phyloP scores from a whole-genome alignment of 2,888 invertebrate species.

The Lepidochitona cinerea region DNA sequence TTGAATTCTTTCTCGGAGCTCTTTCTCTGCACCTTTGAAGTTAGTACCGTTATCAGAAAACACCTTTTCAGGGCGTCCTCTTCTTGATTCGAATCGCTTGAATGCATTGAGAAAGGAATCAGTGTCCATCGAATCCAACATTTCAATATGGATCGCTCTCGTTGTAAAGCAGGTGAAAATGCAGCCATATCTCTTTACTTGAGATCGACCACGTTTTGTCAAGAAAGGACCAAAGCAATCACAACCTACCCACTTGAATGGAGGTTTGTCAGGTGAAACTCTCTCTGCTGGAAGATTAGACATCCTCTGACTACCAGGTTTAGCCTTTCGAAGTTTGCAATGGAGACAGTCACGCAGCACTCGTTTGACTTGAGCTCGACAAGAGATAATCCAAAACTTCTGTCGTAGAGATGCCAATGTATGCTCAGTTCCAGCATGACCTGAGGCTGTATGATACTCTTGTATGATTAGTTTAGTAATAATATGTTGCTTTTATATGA shows the following conservation, averaged over 20 bases:
- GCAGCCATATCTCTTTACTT: conserved; percentile 21
- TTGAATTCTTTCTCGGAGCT: too few species aligned
- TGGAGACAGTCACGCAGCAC: not conserved
- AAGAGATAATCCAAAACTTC: conserved; percentile 10
- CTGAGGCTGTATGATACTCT: not conserved
- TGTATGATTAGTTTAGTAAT: not conserved
- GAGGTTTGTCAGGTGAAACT: not conserved
- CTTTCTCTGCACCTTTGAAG: conserved; percentile 8
- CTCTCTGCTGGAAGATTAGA: conserved; percentile 13
- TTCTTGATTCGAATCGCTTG: not conserved
- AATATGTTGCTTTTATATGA: not conserved
- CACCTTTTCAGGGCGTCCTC: conserved; percentile 5
- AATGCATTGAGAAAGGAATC: conserved; percentile 16
- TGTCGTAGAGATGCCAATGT: conserved; percentile 9
- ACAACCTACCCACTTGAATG: conserved; percentile 9
- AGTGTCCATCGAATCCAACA: conserved; percentile 5
- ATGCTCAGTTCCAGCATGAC: conserved; percentile 8
- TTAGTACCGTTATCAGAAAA: conserved; percentile 22
- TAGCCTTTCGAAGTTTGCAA: conserved; percentile 9
- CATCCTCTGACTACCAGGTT: conserved; percentile 4
- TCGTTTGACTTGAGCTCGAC: not conserved
- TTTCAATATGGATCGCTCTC: conserved; percentile 18
- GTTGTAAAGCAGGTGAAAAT: conserved; percentile 18
- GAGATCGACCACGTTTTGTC: not conserved
- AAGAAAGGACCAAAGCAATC: conserved; percentile 19